phyloP scores from a whole-genome alignment of 2,113 vertebrate species.

The Myotis davidii region DNA sequence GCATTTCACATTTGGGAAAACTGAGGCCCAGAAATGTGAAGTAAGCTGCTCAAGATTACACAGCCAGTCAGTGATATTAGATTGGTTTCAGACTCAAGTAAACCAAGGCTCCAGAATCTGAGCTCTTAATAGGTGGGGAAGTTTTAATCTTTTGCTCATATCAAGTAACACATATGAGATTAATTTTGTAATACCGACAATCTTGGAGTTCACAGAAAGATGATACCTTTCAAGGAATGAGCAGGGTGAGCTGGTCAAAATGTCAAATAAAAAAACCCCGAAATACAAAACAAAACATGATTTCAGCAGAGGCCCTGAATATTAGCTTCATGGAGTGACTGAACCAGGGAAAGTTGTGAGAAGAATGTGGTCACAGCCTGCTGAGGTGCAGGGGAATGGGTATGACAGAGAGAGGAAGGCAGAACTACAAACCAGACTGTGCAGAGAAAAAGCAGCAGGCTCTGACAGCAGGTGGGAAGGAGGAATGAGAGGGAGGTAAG shows the following conservation, averaged over 20 bases:
- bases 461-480: constrained; percentile 64
- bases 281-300: neutral
- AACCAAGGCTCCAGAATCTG: neutral
- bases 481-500: constrained; percentile 29
- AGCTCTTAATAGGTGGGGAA: neutral
- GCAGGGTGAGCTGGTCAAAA: neutral
- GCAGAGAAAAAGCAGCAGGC: constrained; percentile 66
- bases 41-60: neutral
- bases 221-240: neutral
- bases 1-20: neutral
- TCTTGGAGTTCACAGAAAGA: neutral
- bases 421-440: constrained; percentile 65
- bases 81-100: neutral
- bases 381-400: neutral
- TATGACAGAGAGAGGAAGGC: neutral
- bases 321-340: neutral
- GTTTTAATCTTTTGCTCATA: neutral
- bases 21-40: neutral
- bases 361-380: neutral
- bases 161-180: neutral
- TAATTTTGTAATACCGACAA: neutral
- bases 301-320: neutral
- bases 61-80: neutral
- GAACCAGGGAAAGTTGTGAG: neutral
- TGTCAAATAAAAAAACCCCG: neutral